Conservation (phyloP, 2,797 vertebrate genomes). For the Oreochromis mossambicus region DNA sequence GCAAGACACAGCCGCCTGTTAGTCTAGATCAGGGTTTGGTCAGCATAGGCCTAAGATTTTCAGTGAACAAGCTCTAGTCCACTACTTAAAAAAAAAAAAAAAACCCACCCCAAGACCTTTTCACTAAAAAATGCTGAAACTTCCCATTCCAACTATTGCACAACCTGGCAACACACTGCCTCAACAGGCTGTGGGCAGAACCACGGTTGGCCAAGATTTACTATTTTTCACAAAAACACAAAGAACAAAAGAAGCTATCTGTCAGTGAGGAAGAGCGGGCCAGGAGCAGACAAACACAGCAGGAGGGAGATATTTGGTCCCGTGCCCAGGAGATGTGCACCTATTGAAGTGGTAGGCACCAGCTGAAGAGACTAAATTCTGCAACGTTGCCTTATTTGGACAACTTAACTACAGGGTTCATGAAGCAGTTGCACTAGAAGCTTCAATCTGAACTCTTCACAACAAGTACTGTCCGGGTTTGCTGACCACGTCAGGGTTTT, state of each 20-base stretch:
- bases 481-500: background rate
- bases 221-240: constrained; percentile 49
- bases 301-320: constrained; percentile 48
- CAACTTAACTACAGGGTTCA: background rate
- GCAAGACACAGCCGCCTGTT: background rate
- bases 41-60: background rate
- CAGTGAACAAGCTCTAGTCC: constrained; percentile 32
- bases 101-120: background rate
- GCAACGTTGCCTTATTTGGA: constrained; percentile 7
- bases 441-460: background rate
- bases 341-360: constrained; percentile 27
- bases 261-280: constrained; percentile 25
- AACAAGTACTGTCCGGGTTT: background rate
- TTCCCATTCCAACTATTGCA: constrained; percentile 46
- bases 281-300: constrained; percentile 32
- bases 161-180: constrained; percentile 59
- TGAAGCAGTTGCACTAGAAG: background rate
- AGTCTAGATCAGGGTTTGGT: background rate
- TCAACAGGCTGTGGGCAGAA: constrained; percentile 17
- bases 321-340: constrained; percentile 52
- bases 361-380: constrained; percentile 22
- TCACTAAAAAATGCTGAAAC: constrained; percentile 27
- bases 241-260: constrained; percentile 61
- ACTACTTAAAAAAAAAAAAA: constrained; percentile 15
- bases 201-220: constrained; percentile 50